phyloP scores from a whole-genome alignment of 2,797 vertebrate species.

The Sarcophilus harrisii region DNA sequence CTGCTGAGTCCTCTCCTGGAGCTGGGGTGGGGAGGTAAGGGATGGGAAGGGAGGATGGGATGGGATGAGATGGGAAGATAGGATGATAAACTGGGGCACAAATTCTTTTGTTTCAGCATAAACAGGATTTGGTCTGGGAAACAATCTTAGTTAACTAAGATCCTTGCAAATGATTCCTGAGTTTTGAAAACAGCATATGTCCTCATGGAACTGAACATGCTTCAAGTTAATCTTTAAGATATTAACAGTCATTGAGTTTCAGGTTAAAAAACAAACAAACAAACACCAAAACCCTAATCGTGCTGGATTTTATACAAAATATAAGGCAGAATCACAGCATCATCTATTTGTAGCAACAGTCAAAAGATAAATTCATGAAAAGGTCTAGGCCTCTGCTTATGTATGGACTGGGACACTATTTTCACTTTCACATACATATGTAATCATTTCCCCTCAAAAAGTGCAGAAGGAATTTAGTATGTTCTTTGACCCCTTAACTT shows the following conservation, averaged over 20 bases:
- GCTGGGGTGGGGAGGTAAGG: conserved; percentile 35
- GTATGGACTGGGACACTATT: conserved; percentile 68
- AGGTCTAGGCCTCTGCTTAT: conserved; percentile 66
- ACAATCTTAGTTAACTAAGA: not conserved
- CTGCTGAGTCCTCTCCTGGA: conserved; percentile 52
- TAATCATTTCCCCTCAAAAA: conserved; percentile 77
- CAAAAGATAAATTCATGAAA: conserved; percentile 57
- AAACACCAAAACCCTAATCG: conserved; percentile 72
- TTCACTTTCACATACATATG: conserved; percentile 72
- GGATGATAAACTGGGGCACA: not conserved
- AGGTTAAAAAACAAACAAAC: conserved; percentile 60
- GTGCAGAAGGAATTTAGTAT: conserved; percentile 61
- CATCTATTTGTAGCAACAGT: conserved; percentile 61
- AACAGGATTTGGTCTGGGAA: conserved; percentile 56
- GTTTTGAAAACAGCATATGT: conserved; percentile 59
- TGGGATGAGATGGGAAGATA: not conserved
- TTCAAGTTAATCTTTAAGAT: conserved; percentile 64
- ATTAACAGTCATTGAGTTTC: conserved; percentile 69
- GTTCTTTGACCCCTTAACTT: conserved; percentile 12
- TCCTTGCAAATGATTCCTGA: conserved; percentile 64
- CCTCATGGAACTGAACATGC: conserved; percentile 46
- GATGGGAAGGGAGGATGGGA: conserved; percentile 5
- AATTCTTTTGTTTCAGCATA: conserved; percentile 58
- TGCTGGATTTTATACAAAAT: conserved; percentile 72
- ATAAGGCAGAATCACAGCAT: conserved; percentile 63